Base-by-base conservation (phyloP, 2,888 invertebrate species). In the Diarsia mendica region DNA sequence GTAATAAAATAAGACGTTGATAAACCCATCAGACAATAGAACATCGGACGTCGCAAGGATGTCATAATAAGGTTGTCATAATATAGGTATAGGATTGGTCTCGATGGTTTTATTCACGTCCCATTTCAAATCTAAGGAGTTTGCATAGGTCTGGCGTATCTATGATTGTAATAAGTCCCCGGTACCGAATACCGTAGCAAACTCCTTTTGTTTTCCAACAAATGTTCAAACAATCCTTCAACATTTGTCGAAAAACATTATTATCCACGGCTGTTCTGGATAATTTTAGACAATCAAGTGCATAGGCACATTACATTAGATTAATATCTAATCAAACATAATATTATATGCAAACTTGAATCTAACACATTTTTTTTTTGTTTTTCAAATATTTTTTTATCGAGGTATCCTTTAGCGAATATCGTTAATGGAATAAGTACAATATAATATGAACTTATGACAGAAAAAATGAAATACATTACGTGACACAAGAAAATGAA, bases 391-490 rank as follows among this genome's bases (percentile, higher is more conserved):
- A 89, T 90, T 91, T 91, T 68, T 93, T 93, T 93, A 86, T 93
- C 90, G 91, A 92, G 90, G 93, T 94, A 93, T 94, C 90, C 91
- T 94, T 95, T 95, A 95, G 93, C 91, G 93, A 96, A 96, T 95
- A 96, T 94, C 93, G 92, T 95, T 94, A 94, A 95, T 95, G 93
- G 93, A 93, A 95, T 96, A 96, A 95, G 96, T 96, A 96, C 95
- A 95, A 95, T 96, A 96, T 91, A 95, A 93, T 91, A 95, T 94
- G 94, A 92, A 94, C 93, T 93, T 94, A 95, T 93, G 92, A 93
- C 91, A 93, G 92, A 93, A 93, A 90, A 90, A 92, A 92, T 92
- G 90, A 92, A 92, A 91, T 87, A 94, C 83, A 92, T 91, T 91
- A 93, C 83, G 91, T 91, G 93, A 94, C 91, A 92, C 86, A 90